Evolutionary conservation across 2,888 invertebrate genomes (phyloP).

Genomic region (Dromius quadrimaculatus): DNA sequence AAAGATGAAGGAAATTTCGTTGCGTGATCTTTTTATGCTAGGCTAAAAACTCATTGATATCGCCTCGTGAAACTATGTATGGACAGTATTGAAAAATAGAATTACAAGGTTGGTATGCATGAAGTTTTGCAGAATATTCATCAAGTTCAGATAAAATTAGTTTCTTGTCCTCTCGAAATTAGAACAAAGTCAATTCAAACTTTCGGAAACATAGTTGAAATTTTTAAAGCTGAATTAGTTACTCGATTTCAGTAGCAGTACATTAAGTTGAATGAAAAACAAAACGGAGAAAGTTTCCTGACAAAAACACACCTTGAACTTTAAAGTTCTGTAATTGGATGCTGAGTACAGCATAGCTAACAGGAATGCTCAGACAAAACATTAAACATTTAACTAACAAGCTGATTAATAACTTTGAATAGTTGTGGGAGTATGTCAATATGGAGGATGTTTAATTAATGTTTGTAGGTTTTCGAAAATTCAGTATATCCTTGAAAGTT

Average conservation of each 20-base stretch:
- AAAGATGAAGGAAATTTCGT: no score
- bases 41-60: no score
- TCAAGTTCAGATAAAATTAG: no score
- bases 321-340: slow-evolving; percentile 16
- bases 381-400: neutral
- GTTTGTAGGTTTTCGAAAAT: no score
- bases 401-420: neutral
- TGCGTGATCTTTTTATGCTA: no score
- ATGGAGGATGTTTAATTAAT: neutral
- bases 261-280: neutral
- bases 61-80: no score
- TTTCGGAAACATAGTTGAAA: neutral
- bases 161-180: slow-evolving; percentile 3
- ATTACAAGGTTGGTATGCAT: no score
- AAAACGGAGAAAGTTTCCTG: no score
- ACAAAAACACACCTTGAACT: neutral
- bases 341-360: slow-evolving; percentile 8
- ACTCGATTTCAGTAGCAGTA: slow-evolving; percentile 10
- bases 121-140: no score
- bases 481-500: no score
- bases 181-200: neutral
- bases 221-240: slow-evolving; percentile 10
- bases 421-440: neutral
- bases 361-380: slow-evolving; percentile 6
- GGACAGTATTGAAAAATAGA: no score